phyloP scores from a whole-genome alignment of 2,888 invertebrate species.

The Lingula anatina region DNA sequence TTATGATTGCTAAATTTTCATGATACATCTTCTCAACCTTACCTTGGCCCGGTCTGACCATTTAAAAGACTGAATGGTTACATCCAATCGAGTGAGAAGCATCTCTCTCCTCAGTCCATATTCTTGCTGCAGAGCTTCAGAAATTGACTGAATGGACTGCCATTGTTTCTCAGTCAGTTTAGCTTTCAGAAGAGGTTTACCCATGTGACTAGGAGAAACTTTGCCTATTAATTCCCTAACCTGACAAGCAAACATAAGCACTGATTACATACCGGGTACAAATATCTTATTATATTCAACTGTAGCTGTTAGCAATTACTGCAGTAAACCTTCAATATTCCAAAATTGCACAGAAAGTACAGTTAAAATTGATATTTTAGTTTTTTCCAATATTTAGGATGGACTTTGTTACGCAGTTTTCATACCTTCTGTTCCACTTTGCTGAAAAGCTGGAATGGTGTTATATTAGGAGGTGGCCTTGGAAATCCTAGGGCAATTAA shows the following conservation, averaged over 20 bases:
- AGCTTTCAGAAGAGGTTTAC: conserved; percentile 71
- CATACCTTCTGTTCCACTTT: conserved; percentile 70
- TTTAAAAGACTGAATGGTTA: conserved; percentile 90
- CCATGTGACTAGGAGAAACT: conserved; percentile 60
- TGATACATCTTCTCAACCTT: too few relatives aligned
- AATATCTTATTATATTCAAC: too few relatives aligned
- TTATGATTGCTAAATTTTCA: too few relatives aligned
- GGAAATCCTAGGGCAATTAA: conserved; percentile 75
- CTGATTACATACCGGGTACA: too few relatives aligned
- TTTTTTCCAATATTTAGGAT: too few relatives aligned
- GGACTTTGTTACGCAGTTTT: too few relatives aligned
- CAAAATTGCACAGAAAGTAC: too few relatives aligned
- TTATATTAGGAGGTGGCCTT: conserved; percentile 81
- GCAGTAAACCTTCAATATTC: too few relatives aligned
- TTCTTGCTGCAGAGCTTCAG: conserved; percentile 72
- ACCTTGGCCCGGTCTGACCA: conserved; percentile 62
- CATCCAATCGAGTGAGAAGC: conserved; percentile 84
- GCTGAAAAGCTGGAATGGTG: conserved; percentile 69
- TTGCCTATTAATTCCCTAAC: conserved; percentile 36
- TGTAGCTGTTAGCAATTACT: too few relatives aligned
- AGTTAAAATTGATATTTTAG: too few relatives aligned
- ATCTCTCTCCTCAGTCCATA: conserved; percentile 79
- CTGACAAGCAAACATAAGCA: too few relatives aligned
- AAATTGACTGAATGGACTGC: conserved; percentile 66
- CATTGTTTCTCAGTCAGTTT: conserved; percentile 76